phyloP scores from a whole-genome alignment of 2,113 vertebrate species.

The Myrmecobius fasciatus region DNA sequence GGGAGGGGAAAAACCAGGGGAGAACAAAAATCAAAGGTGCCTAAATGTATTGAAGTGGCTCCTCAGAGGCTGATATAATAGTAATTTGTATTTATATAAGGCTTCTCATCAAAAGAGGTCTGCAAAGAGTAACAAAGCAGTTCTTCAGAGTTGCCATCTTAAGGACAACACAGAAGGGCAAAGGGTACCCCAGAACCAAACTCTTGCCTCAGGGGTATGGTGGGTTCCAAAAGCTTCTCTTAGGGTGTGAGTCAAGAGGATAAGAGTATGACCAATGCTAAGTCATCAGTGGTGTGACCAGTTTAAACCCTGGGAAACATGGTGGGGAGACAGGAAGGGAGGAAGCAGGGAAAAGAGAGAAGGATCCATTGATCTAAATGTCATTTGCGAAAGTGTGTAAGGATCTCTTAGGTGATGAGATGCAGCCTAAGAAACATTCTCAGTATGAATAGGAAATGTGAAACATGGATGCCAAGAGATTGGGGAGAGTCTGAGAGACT shows the following conservation, averaged over 20 bases:
- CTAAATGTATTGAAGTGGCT: conserved; percentile 75
- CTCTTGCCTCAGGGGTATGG: not conserved
- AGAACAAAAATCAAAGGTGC: conserved; percentile 78
- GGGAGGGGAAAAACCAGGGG: conserved; percentile 61
- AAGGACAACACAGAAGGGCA: not conserved
- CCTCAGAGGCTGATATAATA: conserved; percentile 72
- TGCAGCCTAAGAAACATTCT: not conserved
- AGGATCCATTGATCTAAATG: not conserved
- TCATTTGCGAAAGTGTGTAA: conserved; percentile 19
- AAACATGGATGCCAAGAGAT: not conserved
- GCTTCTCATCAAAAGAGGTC: conserved; percentile 64
- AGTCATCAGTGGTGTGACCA: not conserved
- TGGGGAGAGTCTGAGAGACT: not conserved
- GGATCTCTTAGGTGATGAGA: not conserved
- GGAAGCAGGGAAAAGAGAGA: not conserved
- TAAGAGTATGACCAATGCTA: conserved; percentile 1
- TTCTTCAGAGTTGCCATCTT: conserved; percentile 46
- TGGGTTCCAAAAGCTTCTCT: conserved; percentile 43
- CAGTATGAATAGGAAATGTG: not conserved
- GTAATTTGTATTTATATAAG: conserved; percentile 72
- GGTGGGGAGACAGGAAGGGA: not conserved
- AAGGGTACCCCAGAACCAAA: not conserved
- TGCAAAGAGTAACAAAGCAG: conserved; percentile 37
- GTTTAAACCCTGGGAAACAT: not conserved
- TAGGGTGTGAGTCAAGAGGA: not conserved